Percentiles rank a stretch among this genome's conserved stretches.
Evolutionary conservation across 1,140 invertebrate genomes (phyloP).

Genomic region (Drosophila elegans): DNA sequence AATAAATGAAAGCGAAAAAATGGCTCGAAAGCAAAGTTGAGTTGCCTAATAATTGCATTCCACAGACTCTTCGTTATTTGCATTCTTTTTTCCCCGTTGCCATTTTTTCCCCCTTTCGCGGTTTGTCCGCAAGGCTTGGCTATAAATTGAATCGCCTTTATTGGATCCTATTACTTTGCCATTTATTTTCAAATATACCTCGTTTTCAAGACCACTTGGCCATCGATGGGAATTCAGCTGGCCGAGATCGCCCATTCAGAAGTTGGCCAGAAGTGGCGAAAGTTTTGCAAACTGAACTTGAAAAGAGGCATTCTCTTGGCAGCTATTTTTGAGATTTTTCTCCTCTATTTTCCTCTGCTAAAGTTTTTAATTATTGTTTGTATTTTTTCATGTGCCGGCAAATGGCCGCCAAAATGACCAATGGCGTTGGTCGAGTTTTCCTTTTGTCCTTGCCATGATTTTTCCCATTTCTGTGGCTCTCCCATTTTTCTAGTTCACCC

Average conservation of each 20-base stretch:
- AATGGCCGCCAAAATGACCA: slow-evolving; percentile 44
- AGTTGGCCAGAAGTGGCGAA: slow-evolving; percentile 32
- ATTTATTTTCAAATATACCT: slow-evolving; percentile 44
- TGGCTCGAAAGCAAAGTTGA: neutral
- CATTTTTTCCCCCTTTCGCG: slow-evolving; percentile 5
- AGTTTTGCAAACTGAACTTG: slow-evolving; percentile 29
- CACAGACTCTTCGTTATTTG: slow-evolving; percentile 22
- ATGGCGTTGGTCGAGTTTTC: slow-evolving; percentile 33
- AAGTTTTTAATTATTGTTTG: slow-evolving; percentile 47
- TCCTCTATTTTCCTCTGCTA: neutral
- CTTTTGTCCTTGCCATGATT: slow-evolving; percentile 25
- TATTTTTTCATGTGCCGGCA: slow-evolving; percentile 14
- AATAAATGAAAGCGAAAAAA: neutral
- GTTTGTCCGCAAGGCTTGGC: slow-evolving; percentile 1
- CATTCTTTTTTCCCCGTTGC: neutral
- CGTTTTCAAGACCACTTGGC: slow-evolving; percentile 24
- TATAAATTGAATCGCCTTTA: slow-evolving; percentile 36
- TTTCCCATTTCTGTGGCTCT: neutral
- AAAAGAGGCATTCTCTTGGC: slow-evolving; percentile 19
- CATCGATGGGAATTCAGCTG: slow-evolving; percentile 23
- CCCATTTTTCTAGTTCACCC: slow-evolving; percentile 1
- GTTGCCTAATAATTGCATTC: slow-evolving; percentile 2
- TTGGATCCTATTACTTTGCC: slow-evolving; percentile 42
- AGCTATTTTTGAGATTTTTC: slow-evolving; percentile 6
- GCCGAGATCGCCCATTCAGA: slow-evolving; percentile 25